Evolutionary conservation across 2,888 invertebrate genomes (phyloP), one percentile per base, ranked within the genome.

Genomic region (Synergus gifuensis): DNA sequence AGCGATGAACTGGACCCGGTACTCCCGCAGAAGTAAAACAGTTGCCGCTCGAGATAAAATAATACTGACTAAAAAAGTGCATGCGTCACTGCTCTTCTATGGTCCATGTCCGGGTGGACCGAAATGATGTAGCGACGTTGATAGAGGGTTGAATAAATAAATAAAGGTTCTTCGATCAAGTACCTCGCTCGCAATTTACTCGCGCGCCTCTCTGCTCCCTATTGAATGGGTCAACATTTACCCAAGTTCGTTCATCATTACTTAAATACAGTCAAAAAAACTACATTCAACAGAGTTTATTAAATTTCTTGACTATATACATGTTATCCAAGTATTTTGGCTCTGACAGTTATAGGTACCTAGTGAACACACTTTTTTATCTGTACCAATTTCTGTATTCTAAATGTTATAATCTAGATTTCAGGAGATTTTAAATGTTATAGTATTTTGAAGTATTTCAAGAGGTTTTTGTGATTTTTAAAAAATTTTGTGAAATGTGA

Each of bases 41-140:
- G 90, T 90, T 88, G 88, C 89, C 85, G 82, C 85, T 85, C 82
- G 81, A 81, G 86, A 83, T 87, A 89, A 90, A 89, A 91, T 90
- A 91, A 91, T 90, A 89, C 84, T 82, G 81, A 82, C 81, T 79
- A 84, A 86, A 85, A 87, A 86, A 85, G 84, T 83, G 83, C 90
- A 90, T 89, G 89, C 90, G 88, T 86, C 89, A 86, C 82, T 90
- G 89, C 85, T 86, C 84, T 81, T 86, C 81, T 81, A 79, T 82
- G 44, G 64, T 36, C 54, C 46, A 77, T 64, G 63, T 14, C 58
- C 28, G 73, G 78, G 67, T 79, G 69, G 46, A 76, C 40, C 62
- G 69, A 78, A 54, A 69, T 66, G 78, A 77, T 66, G 54, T 69
- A 62, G 62, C 62, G 14, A 62, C 28, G 69, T 42, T 73, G 76